Evolutionary conservation across 1,140 invertebrate genomes (phyloP), one percentile per base, ranked within the genome.

Genomic region (Phymastichus coffea): DNA sequence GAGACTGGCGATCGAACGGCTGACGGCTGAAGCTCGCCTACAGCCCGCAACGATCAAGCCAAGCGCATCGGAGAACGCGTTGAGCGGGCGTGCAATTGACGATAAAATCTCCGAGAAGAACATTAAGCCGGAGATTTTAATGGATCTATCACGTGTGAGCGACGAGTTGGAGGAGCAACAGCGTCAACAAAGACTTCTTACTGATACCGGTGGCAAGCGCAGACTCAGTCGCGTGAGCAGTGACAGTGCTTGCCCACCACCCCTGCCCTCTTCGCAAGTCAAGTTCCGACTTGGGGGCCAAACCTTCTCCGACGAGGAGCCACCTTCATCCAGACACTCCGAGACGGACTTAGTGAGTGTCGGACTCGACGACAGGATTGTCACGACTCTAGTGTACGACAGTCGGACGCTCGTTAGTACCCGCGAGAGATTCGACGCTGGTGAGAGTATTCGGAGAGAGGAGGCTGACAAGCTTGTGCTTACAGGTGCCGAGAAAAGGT

Each of bases 101-200:
- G 66, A 68, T 33, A 68, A 64, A n/a, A 67, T 77, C 7, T 76
- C 75, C 2, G 66, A 70, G 41, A 75, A 70, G 35, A 77, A 76
- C 20, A 57, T 77, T 6, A 71, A 66, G n/a, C 68, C 72, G 2
- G 74, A 77, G 55, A 76, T 77, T 9, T 33, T 76, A 22, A 51
- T 75, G 66, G 74, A 77, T 48, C 41, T 77, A 41, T 76, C 75
- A 2, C 73, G 70, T n/a, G 30, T 51, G n/a, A 52, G 20, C 20
- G 57, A 20, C 8, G 48, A 58, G 9, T 1, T 17, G 6, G 8
- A 10, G 0, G 65, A 66, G 0, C 1, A 19, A 59, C 12, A 56
- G 61, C 3, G 63, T 62, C 10, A 60, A 64, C 7, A n/a, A 10
- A 17, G 23, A 43, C 10, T 61, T 54, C 4, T 61, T 58, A 2